phyloP scores from a whole-genome alignment of 2,797 vertebrate species.

The Oreochromis grahami region DNA sequence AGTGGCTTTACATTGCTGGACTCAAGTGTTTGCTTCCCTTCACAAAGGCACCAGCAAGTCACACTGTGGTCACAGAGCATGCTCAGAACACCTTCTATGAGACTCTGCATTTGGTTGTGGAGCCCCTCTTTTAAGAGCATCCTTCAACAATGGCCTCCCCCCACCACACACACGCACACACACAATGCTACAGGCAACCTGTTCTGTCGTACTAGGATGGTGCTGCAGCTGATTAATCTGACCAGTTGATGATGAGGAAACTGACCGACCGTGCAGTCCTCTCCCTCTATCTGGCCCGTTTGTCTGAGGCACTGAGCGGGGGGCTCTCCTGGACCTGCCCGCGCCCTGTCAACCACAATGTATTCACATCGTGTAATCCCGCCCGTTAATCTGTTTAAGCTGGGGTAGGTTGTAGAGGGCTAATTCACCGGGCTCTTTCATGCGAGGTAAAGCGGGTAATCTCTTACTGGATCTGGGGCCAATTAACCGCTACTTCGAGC shows the following conservation, averaged over 20 bases:
- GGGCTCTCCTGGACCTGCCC: conserved; percentile 36
- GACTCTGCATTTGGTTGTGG: conserved; percentile 41
- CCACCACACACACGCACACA: not conserved
- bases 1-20: conserved; percentile 13
- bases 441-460: conserved; percentile 38
- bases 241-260: conserved; percentile 16
- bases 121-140: conserved; percentile 24
- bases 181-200: not conserved
- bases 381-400: conserved; percentile 61
- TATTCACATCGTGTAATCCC: conserved; percentile 70
- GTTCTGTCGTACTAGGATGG: not conserved
- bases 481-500: conserved; percentile 32
- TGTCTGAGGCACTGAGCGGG: not conserved
- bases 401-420: conserved; percentile 11
- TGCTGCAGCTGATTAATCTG: conserved; percentile 3
- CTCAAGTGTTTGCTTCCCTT: not conserved
- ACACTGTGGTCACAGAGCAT: conserved; percentile 55
- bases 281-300: not conserved
- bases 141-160: not conserved
- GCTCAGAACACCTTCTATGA: conserved; percentile 36
- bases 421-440: conserved; percentile 49
- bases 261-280: conserved; percentile 9
- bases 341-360: conserved; percentile 45
- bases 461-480: conserved; percentile 35
- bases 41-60: conserved; percentile 11